Percentiles rank a stretch among this genome's conserved stretches.
Evolutionary conservation across 2,113 vertebrate genomes (phyloP).

Genomic region (Plotosus lineatus): DNA sequence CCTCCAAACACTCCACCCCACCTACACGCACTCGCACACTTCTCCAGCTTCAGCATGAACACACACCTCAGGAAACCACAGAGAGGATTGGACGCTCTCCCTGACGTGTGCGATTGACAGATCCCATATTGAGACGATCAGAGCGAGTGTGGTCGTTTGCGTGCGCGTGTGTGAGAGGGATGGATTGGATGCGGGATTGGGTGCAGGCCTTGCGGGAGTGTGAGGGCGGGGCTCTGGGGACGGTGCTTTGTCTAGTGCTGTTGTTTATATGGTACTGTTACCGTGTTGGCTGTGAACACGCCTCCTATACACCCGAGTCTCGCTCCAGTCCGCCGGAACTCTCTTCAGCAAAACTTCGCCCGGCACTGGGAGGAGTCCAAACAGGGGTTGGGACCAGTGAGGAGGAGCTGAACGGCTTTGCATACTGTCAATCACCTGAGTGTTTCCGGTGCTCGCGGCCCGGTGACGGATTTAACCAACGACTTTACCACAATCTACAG

Average conservation of each 20-base stretch:
- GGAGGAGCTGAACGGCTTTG: slow-evolving; percentile 85
- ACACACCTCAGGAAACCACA: background rate
- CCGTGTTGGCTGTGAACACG: slow-evolving; percentile 90
- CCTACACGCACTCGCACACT: background rate
- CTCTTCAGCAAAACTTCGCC: slow-evolving; percentile 60
- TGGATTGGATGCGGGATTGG: slow-evolving; percentile 85
- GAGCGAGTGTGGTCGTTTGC: slow-evolving; percentile 14
- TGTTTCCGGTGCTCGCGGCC: slow-evolving; percentile 84
- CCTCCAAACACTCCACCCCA: background rate
- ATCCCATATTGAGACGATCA: background rate
- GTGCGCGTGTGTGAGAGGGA: slow-evolving; percentile 52
- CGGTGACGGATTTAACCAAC: slow-evolving; percentile 89
- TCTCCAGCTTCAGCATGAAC: background rate
- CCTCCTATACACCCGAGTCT: slow-evolving; percentile 62
- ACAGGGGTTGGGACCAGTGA: slow-evolving; percentile 52
- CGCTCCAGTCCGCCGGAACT: slow-evolving; percentile 60
- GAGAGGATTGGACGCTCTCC: background rate
- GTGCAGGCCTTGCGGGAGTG: slow-evolving; percentile 92
- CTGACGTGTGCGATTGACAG: slow-evolving; percentile 4
- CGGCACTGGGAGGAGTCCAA: slow-evolving; percentile 45
- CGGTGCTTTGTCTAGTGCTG: slow-evolving; percentile 81
- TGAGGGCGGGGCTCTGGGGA: slow-evolving; percentile 78
- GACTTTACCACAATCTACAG: slow-evolving; percentile 95
- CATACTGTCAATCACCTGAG: slow-evolving; percentile 86
- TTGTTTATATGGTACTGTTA: slow-evolving; percentile 98